Conservation (phyloP, 2,113 vertebrate species). For the Osmerus mordax region DNA sequence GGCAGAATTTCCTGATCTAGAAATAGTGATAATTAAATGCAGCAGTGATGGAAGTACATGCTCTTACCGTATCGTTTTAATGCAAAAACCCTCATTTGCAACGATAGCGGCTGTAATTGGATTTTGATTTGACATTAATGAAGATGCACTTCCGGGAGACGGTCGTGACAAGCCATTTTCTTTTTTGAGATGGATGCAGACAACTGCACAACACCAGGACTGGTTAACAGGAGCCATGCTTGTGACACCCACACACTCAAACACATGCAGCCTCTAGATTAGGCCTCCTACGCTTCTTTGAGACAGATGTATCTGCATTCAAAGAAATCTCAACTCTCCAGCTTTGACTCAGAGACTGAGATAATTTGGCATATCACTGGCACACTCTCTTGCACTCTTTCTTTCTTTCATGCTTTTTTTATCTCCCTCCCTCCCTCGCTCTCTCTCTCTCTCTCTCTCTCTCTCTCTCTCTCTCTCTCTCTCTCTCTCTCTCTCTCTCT, state of each 20-base stretch:
- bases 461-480: background rate
- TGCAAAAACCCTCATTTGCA: constrained; percentile 68
- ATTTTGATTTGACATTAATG: constrained; percentile 79
- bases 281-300: background rate
- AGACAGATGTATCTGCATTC: too few species aligned
- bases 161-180: constrained; percentile 68
- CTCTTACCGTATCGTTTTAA: constrained; percentile 70
- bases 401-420: background rate
- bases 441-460: background rate
- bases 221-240: constrained; percentile 6
- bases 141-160: constrained; percentile 71
- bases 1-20: constrained; percentile 40
- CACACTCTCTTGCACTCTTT: background rate
- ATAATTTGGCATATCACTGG: background rate
- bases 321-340: too few species aligned
- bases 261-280: background rate
- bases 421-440: background rate
- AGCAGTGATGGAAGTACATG: constrained; percentile 72
- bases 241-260: constrained; percentile 5
- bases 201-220: constrained; percentile 18
- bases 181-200: constrained; percentile 40
- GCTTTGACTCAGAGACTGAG: too few species aligned
- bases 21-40: constrained; percentile 67
- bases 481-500: background rate
- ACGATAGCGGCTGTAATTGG: constrained; percentile 74